Conservation (phyloP, 2,113 vertebrate species). For the Psammodynastes pulverulentus region DNA sequence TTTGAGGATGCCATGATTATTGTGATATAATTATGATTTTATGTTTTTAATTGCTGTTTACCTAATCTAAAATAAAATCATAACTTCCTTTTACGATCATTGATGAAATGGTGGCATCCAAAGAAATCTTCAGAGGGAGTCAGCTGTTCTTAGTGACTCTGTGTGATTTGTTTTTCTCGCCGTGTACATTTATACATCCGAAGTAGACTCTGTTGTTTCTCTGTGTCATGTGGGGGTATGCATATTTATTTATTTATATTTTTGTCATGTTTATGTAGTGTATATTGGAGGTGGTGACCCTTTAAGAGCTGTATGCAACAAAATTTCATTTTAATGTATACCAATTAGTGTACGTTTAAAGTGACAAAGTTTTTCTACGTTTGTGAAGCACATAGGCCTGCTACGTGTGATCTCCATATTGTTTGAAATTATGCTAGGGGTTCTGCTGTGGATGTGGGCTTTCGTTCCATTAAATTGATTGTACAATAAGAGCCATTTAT, state of each 20-base stretch:
- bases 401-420: not conserved
- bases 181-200: no score
- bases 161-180: no score
- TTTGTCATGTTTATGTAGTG: no score
- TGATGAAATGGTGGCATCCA: not conserved
- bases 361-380: no score
- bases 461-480: not conserved
- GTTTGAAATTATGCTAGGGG: not conserved
- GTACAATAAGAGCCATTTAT: not conserved
- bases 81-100: not conserved
- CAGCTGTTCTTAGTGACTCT: not conserved
- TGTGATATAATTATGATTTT: not conserved
- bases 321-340: no score
- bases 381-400: not conserved
- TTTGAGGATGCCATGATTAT: not conserved
- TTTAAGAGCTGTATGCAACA: no score
- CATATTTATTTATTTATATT: no score
- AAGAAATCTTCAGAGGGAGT: not conserved
- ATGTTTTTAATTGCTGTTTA: not conserved
- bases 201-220: no score
- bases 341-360: no score
- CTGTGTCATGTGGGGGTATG: no score
- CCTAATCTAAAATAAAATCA: not conserved
- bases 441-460: not conserved
- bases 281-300: no score